Percentiles rank a stretch among this genome's conserved stretches.
phyloP scores from a whole-genome alignment of 2,888 invertebrate genomes.

The Balanococcus diminutus region DNA sequence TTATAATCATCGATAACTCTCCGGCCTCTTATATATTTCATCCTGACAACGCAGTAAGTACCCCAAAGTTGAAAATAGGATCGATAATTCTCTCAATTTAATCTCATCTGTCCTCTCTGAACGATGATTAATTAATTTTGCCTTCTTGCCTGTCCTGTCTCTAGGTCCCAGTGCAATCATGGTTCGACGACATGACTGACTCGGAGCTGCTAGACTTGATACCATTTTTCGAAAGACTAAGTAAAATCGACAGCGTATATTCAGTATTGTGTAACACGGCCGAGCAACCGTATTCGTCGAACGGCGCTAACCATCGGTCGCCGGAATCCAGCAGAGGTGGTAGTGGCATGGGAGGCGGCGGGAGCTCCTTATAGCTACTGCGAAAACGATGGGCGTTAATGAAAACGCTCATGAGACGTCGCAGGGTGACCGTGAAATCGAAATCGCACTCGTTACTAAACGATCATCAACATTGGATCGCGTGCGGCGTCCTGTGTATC shows the following conservation, averaged over 20 bases:
- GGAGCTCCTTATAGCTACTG: slow-evolving; percentile 47
- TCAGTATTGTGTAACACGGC: slow-evolving; percentile 86
- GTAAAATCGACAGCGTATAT: slow-evolving; percentile 96
- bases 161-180: slow-evolving; percentile 96
- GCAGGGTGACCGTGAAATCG: neutral
- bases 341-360: neutral
- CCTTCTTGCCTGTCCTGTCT: slow-evolving; percentile 56
- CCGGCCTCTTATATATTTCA: slow-evolving; percentile 99
- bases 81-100: neutral
- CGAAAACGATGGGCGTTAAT: slow-evolving; percentile 39
- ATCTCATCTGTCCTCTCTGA: no score
- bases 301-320: slow-evolving; percentile 7
- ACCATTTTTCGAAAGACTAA: slow-evolving; percentile 96
- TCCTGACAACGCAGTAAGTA: slow-evolving; percentile 98
- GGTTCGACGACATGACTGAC: slow-evolving; percentile 99
- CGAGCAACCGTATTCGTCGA: slow-evolving; percentile 62
- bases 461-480: neutral
- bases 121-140: no score
- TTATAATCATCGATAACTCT: slow-evolving; percentile 99
- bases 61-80: neutral
- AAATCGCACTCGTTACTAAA: neutral
- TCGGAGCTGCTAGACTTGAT: slow-evolving; percentile 95
- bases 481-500: slow-evolving; percentile 11
- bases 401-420: neutral
- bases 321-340: slow-evolving; percentile 26